Percentiles rank a stretch among this genome's conserved stretches.
Conservation (phyloP, 2,888 invertebrate species). For the Machimus atricapillus region DNA sequence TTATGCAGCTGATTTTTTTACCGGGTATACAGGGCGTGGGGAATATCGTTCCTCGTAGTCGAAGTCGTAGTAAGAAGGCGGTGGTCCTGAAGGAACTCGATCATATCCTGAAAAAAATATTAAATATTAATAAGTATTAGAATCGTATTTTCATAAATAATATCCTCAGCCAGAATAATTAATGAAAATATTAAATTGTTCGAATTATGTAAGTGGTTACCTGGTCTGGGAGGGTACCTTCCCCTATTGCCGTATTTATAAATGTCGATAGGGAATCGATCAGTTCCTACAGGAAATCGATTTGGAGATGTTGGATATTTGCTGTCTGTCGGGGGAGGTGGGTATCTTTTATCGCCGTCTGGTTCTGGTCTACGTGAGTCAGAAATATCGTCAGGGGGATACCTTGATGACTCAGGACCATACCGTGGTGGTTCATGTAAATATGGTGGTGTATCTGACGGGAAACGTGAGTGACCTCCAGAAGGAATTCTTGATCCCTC, state of each 20-base stretch:
- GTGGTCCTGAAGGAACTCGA: conserved; percentile 51
- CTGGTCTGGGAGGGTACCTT: conserved; percentile 61
- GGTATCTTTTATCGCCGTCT: conserved; percentile 65
- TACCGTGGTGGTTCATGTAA: conserved; percentile 50
- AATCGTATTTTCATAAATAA: background rate
- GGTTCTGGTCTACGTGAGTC: conserved; percentile 57
- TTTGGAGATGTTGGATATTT: conserved; percentile 65
- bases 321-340: conserved; percentile 61
- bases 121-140: background rate
- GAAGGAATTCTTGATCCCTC: background rate
- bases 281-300: conserved; percentile 65
- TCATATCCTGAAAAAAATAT: conserved; percentile 55
- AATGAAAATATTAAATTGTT: background rate
- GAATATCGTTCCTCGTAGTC: conserved; percentile 60
- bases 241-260: conserved; percentile 66
- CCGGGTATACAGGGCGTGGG: conserved; percentile 45
- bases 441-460: conserved; percentile 50
- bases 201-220: conserved; percentile 41
- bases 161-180: background rate
- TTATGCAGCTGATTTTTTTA: conserved; percentile 15
- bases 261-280: conserved; percentile 63
- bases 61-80: conserved; percentile 58
- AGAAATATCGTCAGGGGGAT: conserved; percentile 51
- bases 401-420: conserved; percentile 52
- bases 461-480: conserved; percentile 47